Conservation (phyloP, 2,113 vertebrate species). For the Boulengeromyrus knoepffleri region DNA sequence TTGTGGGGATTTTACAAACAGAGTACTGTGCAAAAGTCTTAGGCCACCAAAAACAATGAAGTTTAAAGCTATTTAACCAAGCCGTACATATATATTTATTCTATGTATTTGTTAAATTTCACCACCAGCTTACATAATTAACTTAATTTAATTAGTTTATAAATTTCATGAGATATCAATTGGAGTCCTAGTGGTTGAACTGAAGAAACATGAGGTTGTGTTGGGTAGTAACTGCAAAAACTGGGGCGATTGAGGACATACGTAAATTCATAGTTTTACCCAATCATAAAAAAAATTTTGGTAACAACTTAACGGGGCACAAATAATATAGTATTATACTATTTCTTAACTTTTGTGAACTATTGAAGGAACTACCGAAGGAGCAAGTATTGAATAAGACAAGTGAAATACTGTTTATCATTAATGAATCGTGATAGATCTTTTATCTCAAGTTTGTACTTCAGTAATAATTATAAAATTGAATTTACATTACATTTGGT, state of each 20-base stretch:
- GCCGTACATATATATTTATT: background rate
- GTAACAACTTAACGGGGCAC: too few species aligned
- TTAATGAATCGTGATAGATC: too few species aligned
- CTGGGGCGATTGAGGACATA: background rate
- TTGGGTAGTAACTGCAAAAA: background rate
- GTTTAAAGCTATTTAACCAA: background rate
- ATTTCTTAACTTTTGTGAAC: too few species aligned
- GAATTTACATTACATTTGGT: too few species aligned
- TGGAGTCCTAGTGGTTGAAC: background rate
- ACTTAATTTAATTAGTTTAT: background rate
- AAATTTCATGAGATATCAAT: background rate
- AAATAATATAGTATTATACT: too few species aligned
- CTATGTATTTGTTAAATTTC: background rate
- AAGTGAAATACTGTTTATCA: too few species aligned
- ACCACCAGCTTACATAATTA: background rate
- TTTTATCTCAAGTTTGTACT: too few species aligned
- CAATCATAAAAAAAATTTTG: background rate
- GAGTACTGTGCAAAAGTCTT: background rate
- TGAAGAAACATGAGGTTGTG: background rate
- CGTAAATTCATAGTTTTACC: background rate
- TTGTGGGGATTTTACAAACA: background rate
- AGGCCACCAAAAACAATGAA: background rate
- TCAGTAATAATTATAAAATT: too few species aligned
- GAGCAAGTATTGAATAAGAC: too few species aligned
- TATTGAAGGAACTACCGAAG: too few species aligned